Base-by-base conservation (phyloP, 2,113 vertebrate species). In the Aplodontia rufa region DNA sequence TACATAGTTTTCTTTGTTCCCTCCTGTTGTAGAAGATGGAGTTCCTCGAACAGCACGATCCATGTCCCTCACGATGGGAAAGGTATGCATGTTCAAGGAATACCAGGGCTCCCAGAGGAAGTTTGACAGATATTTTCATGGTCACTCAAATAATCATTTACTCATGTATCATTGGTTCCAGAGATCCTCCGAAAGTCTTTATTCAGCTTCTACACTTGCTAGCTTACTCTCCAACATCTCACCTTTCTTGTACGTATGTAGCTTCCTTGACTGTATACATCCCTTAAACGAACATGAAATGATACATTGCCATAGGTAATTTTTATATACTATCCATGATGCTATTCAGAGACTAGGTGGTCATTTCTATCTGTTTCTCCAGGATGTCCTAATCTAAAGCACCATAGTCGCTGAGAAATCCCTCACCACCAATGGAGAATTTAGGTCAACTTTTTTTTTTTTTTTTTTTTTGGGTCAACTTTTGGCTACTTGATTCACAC, bases 11-110 rank as follows among this genome's bases (percentile, higher is more conserved):
- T 91, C 47, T 98, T 75, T 91, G 92, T 90, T 95, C 42, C 95
- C 97, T 95, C 97, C 90, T 95, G 49, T 82, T 98, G 49, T 97
- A 99, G 99, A 99, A 97, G 99, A 99, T 42, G 99, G 99, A 26
- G 98, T 99, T 80, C 98, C 99, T 94, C 99, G 99, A 71, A 93
- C 99, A 3, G 99, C 99, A 0, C 99, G 99, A 97, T 99, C 99
- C 69, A 99, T 99, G 99, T 99, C 99, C 53, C 98, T 99, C 95
- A 99, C 99, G 26, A 98, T 99, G 97, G 99, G 99, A 98, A 99
- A 99, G 99, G 99, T 99, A 99, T 58, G 98, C 87, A 79, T 64
- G 37, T 72, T 82, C 30, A 74, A 82, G 88, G 66, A 92, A 58
- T 35, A 60, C 68, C 45, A 72, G 20, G 40, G 30, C 11, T 84